A percentile compares a stretch with the other conserved stretches of the same genome.
phyloP scores from a whole-genome alignment of 2,888 invertebrate species.

The Lepidochitona cinerea region DNA sequence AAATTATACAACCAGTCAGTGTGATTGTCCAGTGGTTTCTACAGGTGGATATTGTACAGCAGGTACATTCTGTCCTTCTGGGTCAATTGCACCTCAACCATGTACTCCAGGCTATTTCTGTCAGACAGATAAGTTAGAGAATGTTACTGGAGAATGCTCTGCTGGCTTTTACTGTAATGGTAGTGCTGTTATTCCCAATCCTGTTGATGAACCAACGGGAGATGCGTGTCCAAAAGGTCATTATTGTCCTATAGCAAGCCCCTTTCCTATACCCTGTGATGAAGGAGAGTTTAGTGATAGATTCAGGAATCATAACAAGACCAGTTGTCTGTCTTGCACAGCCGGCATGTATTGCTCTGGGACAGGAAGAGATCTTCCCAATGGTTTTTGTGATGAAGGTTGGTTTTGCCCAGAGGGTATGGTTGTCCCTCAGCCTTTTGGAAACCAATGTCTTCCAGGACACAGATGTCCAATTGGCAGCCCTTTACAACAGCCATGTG shows the following conservation, averaged over 20 bases:
- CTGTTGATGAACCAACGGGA: slow-evolving; percentile 64
- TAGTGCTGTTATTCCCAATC: slow-evolving; percentile 58
- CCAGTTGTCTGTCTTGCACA: slow-evolving; percentile 64
- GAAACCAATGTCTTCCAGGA: slow-evolving; percentile 62
- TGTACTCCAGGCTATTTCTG: slow-evolving; percentile 64
- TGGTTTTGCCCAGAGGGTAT: slow-evolving; percentile 62
- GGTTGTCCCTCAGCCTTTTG: slow-evolving; percentile 60
- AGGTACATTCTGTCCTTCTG: slow-evolving; percentile 64
- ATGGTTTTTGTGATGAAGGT: slow-evolving; percentile 58
- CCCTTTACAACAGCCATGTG: slow-evolving; percentile 55
- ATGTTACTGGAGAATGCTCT: slow-evolving; percentile 54
- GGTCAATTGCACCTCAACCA: slow-evolving; percentile 48
- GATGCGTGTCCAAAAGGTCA: slow-evolving; percentile 67
- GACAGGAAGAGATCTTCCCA: slow-evolving; percentile 54
- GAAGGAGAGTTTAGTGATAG: slow-evolving; percentile 57
- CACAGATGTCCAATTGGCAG: slow-evolving; percentile 63
- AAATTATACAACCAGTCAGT: slow-evolving; percentile 45
- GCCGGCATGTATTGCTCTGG: slow-evolving; percentile 63
- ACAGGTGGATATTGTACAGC: slow-evolving; percentile 62
- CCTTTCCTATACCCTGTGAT: slow-evolving; percentile 54
- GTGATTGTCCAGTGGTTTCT: slow-evolving; percentile 52
- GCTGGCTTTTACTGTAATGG: slow-evolving; percentile 64
- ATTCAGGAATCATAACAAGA: slow-evolving; percentile 56
- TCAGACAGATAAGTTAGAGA: slow-evolving; percentile 48
- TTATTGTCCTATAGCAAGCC: slow-evolving; percentile 61